Conservation (phyloP, 2,888 invertebrate species). For the Odontocolon sp. region DNA sequence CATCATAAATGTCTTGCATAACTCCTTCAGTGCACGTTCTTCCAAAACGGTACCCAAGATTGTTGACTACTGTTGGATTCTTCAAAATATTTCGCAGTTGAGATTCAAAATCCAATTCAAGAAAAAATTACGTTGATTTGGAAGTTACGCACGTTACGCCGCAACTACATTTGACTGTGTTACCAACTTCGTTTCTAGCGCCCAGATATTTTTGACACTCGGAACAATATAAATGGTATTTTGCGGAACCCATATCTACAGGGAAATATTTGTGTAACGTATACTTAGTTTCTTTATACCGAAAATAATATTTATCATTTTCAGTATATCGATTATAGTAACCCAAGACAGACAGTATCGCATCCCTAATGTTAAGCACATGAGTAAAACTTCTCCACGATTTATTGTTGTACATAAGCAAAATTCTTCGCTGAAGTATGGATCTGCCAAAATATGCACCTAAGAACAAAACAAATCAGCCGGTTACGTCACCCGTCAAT, state of each 20-base stretch:
- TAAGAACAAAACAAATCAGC: too few species aligned
- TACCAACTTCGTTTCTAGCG: background rate
- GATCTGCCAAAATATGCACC: too few species aligned
- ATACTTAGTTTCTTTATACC: constrained; percentile 29
- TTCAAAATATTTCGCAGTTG: background rate
- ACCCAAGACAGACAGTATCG: constrained; percentile 30
- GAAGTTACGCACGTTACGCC: background rate
- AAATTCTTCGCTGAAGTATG: background rate
- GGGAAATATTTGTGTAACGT: constrained; percentile 33
- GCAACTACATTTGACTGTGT: background rate
- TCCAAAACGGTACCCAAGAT: constrained; percentile 2
- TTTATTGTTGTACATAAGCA: constrained; percentile 12
- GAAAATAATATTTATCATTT: constrained; percentile 31
- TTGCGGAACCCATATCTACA: background rate
- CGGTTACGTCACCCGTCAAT: too few species aligned
- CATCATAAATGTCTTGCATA: constrained; percentile 20
- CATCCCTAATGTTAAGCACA: constrained; percentile 13
- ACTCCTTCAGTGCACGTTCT: background rate
- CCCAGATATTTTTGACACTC: constrained; percentile 9
- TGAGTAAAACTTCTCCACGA: constrained; percentile 15
- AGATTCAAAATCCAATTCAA: background rate
- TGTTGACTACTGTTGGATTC: background rate
- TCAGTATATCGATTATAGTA: constrained; percentile 25
- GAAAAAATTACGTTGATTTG: background rate
- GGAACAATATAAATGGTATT: constrained; percentile 32